Evolutionary conservation across 2,888 invertebrate genomes (phyloP), one percentile per base, ranked within the genome.

Genomic region (Cerceris rybyensis): DNA sequence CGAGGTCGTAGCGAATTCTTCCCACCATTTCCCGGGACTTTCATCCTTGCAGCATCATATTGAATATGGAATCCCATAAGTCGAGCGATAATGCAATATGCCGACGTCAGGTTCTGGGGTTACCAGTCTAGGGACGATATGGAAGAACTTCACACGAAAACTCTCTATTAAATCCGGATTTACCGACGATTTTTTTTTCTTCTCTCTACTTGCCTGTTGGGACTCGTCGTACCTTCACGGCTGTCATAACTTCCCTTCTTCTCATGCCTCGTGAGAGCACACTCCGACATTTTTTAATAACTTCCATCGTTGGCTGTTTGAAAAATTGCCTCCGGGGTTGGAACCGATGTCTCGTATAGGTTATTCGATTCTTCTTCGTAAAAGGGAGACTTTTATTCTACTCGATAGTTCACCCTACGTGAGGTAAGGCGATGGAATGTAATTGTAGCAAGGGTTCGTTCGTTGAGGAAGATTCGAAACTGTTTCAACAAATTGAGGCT

Each of bases 11-110:
- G 70, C 50, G 42, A 43, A 43, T 63, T 42, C 66, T 41, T 78
- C 42, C 58, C 49, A 39, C n/a, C 49, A 65, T 69, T 59, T 67
- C 77, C 60, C 63, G 6, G 54, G 52, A 63, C 70, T 67, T 64
- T 50, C 63, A 63, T 65, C 58, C 42, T 43, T 65, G 70, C 63
- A n/a, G 69, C 74, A 83, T 80, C 89, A 88, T 90, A 90, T 89
- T 89, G 83, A 89, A 90, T 90, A 88, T 87, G 82, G 86, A 84
- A 84, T 87, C 86, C 85, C 86, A 87, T 89, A 88, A 87, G 88
- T 90, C 86, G 86, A 78, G 77, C 86, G 88, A 89, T 90, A 90
- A 89, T 90, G 87, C 86, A 90, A 90, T 90, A 90, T 91, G 90
- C 90, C 87, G 90, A 90, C 90, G 90, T 85, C 81, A 88, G 87